These are phyloP conservation scores for Brotula barbata DNA, from an alignment of 2,797 vertebrate genomes.

Conservation along the genomic window DNA sequence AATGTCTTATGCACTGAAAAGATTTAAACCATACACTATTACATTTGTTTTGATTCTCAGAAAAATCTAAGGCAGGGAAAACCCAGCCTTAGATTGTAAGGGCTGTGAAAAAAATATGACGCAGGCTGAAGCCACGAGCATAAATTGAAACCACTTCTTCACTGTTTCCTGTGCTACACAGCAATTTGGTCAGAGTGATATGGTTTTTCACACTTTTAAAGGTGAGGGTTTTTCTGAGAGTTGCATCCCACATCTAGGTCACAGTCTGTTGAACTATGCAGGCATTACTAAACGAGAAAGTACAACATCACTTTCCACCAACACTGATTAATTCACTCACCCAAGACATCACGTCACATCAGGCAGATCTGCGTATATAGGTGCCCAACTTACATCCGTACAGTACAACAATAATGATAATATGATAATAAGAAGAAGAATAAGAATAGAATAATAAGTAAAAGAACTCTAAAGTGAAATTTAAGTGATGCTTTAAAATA, in stretches of 20 bases:
- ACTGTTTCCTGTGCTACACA: constrained; percentile 61
- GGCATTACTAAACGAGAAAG: constrained; percentile 57
- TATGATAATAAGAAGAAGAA: too few relatives aligned
- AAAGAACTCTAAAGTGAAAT: too few relatives aligned
- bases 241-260: constrained; percentile 53
- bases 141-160: constrained; percentile 53
- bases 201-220: constrained; percentile 64
- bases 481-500: too few relatives aligned
- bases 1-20: constrained; percentile 45
- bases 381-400: too few relatives aligned
- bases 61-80: constrained; percentile 55
- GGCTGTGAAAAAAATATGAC: constrained; percentile 57
- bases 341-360: constrained; percentile 17
- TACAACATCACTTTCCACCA: constrained; percentile 37
- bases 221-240: constrained; percentile 60
- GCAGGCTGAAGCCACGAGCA: constrained; percentile 50
- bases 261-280: constrained; percentile 46
- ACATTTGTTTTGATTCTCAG: constrained; percentile 51
- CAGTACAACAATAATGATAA: too few relatives aligned
- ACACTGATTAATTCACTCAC: constrained; percentile 44
- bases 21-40: constrained; percentile 28
- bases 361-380: too few relatives aligned
- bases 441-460: too few relatives aligned
- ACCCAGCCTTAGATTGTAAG: constrained; percentile 63
- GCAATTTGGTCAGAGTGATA: constrained; percentile 69